A percentile compares a stretch with the other conserved stretches of the same genome.
Evolutionary conservation across 2,888 invertebrate species (phyloP).

Genomic region (Scrobipalpa atriplicella): DNA sequence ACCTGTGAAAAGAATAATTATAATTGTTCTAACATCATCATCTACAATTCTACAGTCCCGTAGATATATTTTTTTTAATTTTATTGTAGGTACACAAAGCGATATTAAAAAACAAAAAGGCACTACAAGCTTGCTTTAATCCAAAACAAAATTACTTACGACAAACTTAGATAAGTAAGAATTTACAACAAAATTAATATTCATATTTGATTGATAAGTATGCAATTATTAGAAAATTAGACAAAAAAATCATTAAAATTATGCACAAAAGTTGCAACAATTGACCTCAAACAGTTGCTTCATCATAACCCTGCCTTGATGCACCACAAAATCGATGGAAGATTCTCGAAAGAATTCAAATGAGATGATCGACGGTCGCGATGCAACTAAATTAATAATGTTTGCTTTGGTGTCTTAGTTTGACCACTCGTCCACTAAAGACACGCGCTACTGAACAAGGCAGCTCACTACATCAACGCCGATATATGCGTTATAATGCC

Average conservation of each 20-base stretch:
- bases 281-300: background rate
- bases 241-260: background rate
- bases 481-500: background rate
- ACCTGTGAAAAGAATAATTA: background rate
- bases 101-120: too few species aligned
- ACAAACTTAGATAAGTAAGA: too few species aligned
- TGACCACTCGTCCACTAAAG: background rate
- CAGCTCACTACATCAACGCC: slow-evolving; percentile 26
- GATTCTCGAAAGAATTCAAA: background rate
- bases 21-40: background rate
- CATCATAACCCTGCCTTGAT: slow-evolving; percentile 8
- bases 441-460: slow-evolving; percentile 6
- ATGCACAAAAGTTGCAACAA: background rate
- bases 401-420: background rate
- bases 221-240: too few species aligned
- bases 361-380: background rate
- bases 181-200: too few species aligned
- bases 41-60: too few species aligned
- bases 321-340: background rate
- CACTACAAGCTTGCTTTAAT: too few species aligned
- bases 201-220: too few species aligned
- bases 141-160: too few species aligned
- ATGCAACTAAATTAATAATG: background rate
- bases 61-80: too few species aligned
- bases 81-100: too few species aligned